Evolutionary conservation across 2,113 vertebrate species (phyloP), one percentile per base, ranked within the genome.

Genomic region (Melanerpes formicivorus): DNA sequence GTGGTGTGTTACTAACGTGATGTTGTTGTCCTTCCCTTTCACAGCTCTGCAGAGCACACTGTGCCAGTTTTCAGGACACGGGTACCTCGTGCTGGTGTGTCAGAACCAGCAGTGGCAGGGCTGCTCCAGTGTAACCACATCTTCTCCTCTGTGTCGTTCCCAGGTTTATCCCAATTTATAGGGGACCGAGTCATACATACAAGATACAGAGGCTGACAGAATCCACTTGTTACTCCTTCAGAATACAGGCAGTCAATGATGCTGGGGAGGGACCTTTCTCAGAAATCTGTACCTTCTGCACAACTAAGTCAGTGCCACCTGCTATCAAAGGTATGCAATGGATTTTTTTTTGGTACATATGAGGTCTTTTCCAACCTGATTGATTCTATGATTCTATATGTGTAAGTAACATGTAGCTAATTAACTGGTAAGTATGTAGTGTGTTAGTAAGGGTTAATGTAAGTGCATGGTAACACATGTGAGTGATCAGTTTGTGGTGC

Each of bases 171-270:
- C 98, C 98, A 0, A 98, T 99, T 97, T 99, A 99, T 82, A 98
- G 98, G 74, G 99, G 99, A 62, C 99, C 99, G 80, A 99, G 99
- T 96, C 99, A 99, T 96, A 99, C 99, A 7, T 99, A 99, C 96
- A 99, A 99, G 97, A 98, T 99, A 66, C 99, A 99, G 96, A 98
- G 99, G 66, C 96, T 99, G 97, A 98, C 93, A 0, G 99, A 99
- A 93, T 99, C 98, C 90, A 99, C 98, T 10, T 98, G 98, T 95
- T 99, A 99, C 98, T 98, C 97, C 1, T 99, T 99, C 98, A 97
- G 99, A 97, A 99, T 99, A 97, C 99, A 99, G 97, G 99, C 99
- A 1, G 95, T 98, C 40, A 99, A 97, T 4, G 98, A 98, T 25
- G 99, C 99, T 4, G 99, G 99, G 42, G 99, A 99, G 88, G 99